A percentile compares a stretch with the other conserved stretches of the same genome.
phyloP scores from a whole-genome alignment of 2,113 vertebrate genomes.

The Sander vitreus region DNA sequence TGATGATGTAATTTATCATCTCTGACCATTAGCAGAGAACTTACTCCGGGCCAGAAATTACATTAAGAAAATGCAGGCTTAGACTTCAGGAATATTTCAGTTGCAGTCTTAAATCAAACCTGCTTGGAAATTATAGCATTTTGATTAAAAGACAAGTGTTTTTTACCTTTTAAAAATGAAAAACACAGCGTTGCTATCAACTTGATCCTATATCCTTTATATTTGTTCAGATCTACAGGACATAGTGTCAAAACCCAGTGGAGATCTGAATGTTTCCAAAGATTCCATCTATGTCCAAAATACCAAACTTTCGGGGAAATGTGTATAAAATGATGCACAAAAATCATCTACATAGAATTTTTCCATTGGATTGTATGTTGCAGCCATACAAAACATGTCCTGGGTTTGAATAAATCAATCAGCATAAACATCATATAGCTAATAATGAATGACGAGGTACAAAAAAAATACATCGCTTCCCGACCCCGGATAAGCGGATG shows the following conservation, averaged over 20 bases:
- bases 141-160: background rate
- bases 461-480: no score
- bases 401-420: background rate
- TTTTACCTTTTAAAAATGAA: background rate
- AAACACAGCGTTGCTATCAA: background rate
- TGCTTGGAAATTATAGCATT: background rate
- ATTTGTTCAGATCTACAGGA: background rate
- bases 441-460: background rate
- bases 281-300: background rate
- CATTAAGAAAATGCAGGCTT: conserved; percentile 49
- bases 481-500: no score
- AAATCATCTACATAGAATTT: background rate
- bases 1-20: conserved; percentile 67
- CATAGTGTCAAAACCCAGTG: background rate
- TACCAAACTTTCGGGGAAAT: background rate
- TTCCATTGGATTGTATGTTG: background rate
- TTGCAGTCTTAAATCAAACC: conserved; percentile 13
- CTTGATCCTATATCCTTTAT: background rate
- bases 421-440: background rate
- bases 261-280: background rate
- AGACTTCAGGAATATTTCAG: conserved; percentile 7
- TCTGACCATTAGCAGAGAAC: conserved; percentile 45
- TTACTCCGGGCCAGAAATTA: conserved; percentile 52
- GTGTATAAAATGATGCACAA: background rate
- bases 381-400: background rate